Percentiles rank a stretch among this genome's conserved stretches.
Conservation (phyloP, 2,797 vertebrate species). For the Urophycis tenuis region DNA sequence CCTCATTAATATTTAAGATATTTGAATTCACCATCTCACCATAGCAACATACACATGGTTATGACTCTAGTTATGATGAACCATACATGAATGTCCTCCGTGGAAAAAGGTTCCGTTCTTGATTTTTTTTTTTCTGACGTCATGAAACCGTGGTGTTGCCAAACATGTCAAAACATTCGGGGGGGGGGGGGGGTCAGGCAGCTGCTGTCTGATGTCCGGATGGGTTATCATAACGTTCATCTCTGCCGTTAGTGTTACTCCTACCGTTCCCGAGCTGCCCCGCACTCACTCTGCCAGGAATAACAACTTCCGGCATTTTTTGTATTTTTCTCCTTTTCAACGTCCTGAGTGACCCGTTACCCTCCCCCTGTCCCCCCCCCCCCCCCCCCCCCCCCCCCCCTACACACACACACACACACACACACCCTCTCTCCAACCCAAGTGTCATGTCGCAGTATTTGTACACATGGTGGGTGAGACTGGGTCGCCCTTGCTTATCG, state of each 20-base stretch:
- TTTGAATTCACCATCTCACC: not conserved
- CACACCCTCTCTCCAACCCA: not conserved
- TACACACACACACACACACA: no score
- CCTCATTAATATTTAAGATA: not conserved
- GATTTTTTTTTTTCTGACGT: not conserved
- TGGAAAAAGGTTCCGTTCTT: not conserved
- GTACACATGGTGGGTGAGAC: not conserved
- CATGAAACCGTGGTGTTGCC: not conserved
- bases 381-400: not conserved
- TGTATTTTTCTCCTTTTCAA: not conserved
- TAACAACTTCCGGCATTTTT: no score
- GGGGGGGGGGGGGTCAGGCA: not conserved
- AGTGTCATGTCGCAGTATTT: not conserved
- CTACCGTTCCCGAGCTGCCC: conserved; percentile 15
- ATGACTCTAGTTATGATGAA: no score
- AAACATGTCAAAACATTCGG: not conserved
- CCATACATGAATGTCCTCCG: not conserved
- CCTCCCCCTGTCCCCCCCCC: not conserved
- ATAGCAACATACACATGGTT: not conserved
- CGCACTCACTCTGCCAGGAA: not conserved
- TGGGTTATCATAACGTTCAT: no score
- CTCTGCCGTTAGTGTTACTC: conserved; percentile 17
- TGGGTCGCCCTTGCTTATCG: not conserved
- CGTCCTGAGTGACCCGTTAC: not conserved
- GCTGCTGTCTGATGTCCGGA: not conserved